Evolutionary conservation across 2,113 vertebrate genomes (phyloP).

Genomic region (Taurulus bubalis): DNA sequence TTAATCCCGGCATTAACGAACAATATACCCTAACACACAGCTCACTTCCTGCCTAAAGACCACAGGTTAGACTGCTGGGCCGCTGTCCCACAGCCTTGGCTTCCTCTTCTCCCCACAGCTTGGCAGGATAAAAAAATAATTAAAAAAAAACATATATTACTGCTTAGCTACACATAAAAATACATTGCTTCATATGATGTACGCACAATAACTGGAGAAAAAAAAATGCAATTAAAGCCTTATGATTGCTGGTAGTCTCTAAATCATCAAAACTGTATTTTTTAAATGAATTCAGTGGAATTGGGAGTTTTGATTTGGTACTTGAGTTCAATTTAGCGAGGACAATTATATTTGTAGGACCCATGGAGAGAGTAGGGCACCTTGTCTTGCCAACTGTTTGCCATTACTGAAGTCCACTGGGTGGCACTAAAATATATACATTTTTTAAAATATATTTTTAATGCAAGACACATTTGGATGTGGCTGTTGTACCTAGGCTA

Average conservation of each 20-base stretch:
- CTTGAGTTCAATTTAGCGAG: slow-evolving; percentile 33
- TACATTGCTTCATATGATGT: slow-evolving; percentile 40
- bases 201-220: slow-evolving; percentile 39
- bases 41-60: slow-evolving; percentile 66
- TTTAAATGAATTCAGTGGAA: slow-evolving; percentile 36
- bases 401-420: slow-evolving; percentile 59
- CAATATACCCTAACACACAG: slow-evolving; percentile 64
- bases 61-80: slow-evolving; percentile 47
- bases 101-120: slow-evolving; percentile 33
- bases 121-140: slow-evolving; percentile 1
- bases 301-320: slow-evolving; percentile 40
- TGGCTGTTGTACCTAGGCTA: slow-evolving; percentile 44
- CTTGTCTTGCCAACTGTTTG: slow-evolving; percentile 55
- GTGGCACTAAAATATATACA: slow-evolving; percentile 65
- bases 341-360: slow-evolving; percentile 37
- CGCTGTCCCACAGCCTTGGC: slow-evolving; percentile 35
- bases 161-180: slow-evolving; percentile 26
- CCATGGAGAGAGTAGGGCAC: slow-evolving; percentile 38
- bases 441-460: slow-evolving; percentile 65
- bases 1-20: slow-evolving; percentile 73
- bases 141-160: slow-evolving; percentile 20
- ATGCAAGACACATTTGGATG: slow-evolving; percentile 45
- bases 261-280: slow-evolving; percentile 47
- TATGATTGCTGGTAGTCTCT: slow-evolving; percentile 61
- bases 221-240: slow-evolving; percentile 73